Evolutionary conservation across 2,113 vertebrate genomes (phyloP), one percentile per base, ranked within the genome.

Genomic region (Seriola aureovittata): DNA sequence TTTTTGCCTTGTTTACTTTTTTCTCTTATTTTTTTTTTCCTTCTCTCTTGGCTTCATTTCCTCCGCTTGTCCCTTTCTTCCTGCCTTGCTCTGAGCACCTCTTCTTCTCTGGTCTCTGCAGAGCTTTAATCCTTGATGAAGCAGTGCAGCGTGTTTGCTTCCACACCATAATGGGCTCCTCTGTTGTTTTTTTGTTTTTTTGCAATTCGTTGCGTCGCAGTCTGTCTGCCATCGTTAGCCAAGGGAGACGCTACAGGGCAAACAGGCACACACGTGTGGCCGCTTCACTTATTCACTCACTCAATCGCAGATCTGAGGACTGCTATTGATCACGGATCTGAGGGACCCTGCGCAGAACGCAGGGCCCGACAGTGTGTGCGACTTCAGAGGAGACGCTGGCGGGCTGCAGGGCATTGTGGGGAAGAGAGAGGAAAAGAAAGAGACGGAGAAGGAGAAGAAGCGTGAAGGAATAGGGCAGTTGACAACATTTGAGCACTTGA

Each of bases 271-370:
- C 1, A 11, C n/a, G 13, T 78, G 66, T 69, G 77, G 55, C 60
- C 54, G 46, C 70, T 84, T 81, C 38, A 32, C 82, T 78, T 63
- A 54, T 69, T 66, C 25, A 3, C 36, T 65, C 3, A 12, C 74
- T 85, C 82, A 80, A 76, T 73, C 58, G 82, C 78, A 76, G 75
- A 84, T 80, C 81, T 80, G 12, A 82, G 59, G 63, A 13, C 34
- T 2, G n/a, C 64, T 81, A 79, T 87, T 90, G 90, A 92, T 91
- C 88, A 82, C 8, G 13, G 65, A 81, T 88, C 55, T 85, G 12
- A 91, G 70, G 40, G 40, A 74, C 63, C 60, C 66, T 40, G 57
- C 8, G 21, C 60, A 32, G 76, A 75, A 80, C 36, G 23, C 57
- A 46, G 75, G 19, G 64, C n/a, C 64, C 54, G 1, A 36, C 55